These are phyloP conservation scores for Bostrychus sinensis DNA, from an alignment of 2,113 vertebrate genomes.

Conservation along the genomic window DNA sequence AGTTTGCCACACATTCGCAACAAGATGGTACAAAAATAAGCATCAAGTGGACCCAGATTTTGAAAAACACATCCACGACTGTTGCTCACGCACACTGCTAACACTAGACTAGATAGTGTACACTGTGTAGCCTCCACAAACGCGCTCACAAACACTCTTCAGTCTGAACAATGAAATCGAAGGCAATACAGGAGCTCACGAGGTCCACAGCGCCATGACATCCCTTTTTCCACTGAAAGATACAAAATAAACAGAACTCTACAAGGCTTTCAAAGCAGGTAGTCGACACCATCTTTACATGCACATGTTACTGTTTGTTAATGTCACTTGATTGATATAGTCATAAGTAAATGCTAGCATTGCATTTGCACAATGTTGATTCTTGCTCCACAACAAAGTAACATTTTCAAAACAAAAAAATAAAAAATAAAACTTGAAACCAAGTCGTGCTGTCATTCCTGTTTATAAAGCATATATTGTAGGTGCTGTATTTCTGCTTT, in stretches of 20 bases:
- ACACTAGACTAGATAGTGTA: conserved; percentile 33
- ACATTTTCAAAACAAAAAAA: conserved; percentile 55
- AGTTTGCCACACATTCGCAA: conserved; percentile 16
- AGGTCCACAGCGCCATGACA: conserved; percentile 49
- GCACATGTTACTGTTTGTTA: conserved; percentile 60
- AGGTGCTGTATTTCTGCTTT: conserved; percentile 51
- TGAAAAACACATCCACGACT: conserved; percentile 24
- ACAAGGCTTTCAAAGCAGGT: conserved; percentile 36
- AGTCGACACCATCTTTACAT: conserved; percentile 48
- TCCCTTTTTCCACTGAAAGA: conserved; percentile 26
- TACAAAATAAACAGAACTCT: conserved; percentile 17
- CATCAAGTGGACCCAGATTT: not conserved
- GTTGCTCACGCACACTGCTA: conserved; percentile 7
- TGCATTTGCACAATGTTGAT: conserved; percentile 41
- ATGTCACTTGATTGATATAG: conserved; percentile 49
- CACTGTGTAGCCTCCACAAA: not conserved
- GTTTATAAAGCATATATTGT: conserved; percentile 35
- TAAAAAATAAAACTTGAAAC: conserved; percentile 35
- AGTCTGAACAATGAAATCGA: conserved; percentile 21
- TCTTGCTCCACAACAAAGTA: conserved; percentile 21
- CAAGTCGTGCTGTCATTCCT: conserved; percentile 35
- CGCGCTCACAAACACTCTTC: conserved; percentile 6
- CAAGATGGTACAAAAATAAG: conserved; percentile 7
- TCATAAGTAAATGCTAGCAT: conserved; percentile 53
- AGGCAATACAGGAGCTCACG: conserved; percentile 43